A percentile compares a stretch with the other conserved stretches of the same genome.
phyloP scores from a whole-genome alignment of 2,888 invertebrate genomes.

The Lamproptera curius region DNA sequence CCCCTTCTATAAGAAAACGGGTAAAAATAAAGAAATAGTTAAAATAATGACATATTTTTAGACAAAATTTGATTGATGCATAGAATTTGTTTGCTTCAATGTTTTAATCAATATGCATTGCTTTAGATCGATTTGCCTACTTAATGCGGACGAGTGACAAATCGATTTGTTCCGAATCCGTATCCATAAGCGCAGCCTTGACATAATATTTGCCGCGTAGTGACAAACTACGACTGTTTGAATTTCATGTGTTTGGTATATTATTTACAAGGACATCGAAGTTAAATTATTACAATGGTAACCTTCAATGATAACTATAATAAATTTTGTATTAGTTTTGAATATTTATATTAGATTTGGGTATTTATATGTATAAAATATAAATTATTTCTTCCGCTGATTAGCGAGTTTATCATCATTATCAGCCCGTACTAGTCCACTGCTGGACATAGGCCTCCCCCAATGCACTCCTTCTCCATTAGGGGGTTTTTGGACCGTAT shows the following conservation, averaged over 20 bases:
- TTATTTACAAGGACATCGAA: constrained; percentile 6
- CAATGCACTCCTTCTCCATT: too few relatives aligned
- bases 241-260: constrained; percentile 12
- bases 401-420: too few relatives aligned
- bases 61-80: neutral
- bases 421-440: too few relatives aligned
- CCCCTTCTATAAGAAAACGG: too few relatives aligned
- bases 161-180: constrained; percentile 21
- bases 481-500: too few relatives aligned
- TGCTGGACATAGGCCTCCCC: too few relatives aligned
- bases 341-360: too few relatives aligned
- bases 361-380: too few relatives aligned
- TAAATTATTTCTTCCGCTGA: too few relatives aligned
- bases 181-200: constrained; percentile 17
- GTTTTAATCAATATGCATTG: neutral
- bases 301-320: constrained; percentile 10
- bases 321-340: too few relatives aligned
- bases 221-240: constrained; percentile 17
- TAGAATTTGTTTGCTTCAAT: neutral
- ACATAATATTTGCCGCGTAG: constrained; percentile 20
- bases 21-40: too few relatives aligned
- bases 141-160: constrained; percentile 2
- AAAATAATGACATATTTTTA: neutral
- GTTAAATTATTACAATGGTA: constrained; percentile 2
- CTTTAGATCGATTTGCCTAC: constrained; percentile 24